Conservation (phyloP, 2,113 vertebrate genomes). For the Nesogale talazaci region DNA sequence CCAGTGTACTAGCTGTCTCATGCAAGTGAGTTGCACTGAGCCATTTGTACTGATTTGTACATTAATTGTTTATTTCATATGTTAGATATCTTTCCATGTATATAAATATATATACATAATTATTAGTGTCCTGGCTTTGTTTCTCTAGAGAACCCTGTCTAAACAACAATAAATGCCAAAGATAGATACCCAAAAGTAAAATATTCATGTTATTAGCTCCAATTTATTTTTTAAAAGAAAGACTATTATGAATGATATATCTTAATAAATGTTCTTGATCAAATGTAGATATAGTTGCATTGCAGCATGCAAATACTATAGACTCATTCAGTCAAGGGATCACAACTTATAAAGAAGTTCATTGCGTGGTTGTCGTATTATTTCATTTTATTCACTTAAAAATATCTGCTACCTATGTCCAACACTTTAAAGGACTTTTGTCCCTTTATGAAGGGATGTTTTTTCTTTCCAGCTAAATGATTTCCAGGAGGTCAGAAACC, state of each 20-base stretch:
- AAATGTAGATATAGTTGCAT: neutral
- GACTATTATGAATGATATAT: neutral
- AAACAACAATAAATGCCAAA: neutral
- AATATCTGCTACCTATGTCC: neutral
- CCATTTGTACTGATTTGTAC: no score
- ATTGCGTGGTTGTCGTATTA: neutral
- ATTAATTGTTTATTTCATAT: no score
- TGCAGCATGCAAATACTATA: neutral
- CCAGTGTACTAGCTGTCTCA: no score
- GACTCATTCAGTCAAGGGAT: neutral
- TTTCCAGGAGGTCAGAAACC: neutral
- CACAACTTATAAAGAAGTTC: neutral
- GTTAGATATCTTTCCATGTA: no score
- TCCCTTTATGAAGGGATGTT: neutral
- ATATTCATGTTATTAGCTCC: neutral
- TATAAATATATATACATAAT: no score
- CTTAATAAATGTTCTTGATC: neutral
- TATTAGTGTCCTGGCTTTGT: no score
- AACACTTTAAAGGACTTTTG: neutral
- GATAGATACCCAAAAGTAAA: neutral
- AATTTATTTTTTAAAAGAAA: neutral
- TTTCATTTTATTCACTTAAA: neutral
- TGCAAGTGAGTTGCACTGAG: no score
- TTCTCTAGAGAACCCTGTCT: no score
- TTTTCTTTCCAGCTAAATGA: neutral